Evolutionary conservation across 1,140 invertebrate species (phyloP).

Genomic region (Caenorhabditis brenneri): DNA sequence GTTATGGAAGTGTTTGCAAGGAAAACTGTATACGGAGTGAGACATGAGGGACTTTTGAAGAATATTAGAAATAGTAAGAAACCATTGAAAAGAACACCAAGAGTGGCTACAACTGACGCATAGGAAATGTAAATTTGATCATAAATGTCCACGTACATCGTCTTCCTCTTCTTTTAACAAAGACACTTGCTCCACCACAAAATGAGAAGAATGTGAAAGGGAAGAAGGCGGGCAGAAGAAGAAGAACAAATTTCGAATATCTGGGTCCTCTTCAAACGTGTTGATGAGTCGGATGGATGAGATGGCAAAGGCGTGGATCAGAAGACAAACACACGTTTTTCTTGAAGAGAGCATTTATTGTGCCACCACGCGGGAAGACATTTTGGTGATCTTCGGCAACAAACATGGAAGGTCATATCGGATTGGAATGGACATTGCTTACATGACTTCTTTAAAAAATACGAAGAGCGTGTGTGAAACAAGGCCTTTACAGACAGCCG

Average conservation of each 20-base stretch:
- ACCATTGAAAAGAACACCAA: background rate
- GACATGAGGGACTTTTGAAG: conserved; percentile 14
- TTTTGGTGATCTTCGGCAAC: background rate
- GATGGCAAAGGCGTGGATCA: background rate
- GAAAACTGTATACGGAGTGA: conserved; percentile 13
- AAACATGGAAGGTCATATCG: background rate
- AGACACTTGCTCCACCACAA: background rate
- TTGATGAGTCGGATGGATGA: background rate
- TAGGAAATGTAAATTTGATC: conserved; percentile 34
- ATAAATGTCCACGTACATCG: conserved; percentile 35
- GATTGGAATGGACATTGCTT: background rate
- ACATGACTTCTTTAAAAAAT: too few species aligned
- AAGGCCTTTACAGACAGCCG: too few species aligned
- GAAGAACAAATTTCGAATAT: conserved; percentile 9
- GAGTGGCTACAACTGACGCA: background rate
- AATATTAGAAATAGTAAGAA: conserved; percentile 17
- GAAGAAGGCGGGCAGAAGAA: background rate
- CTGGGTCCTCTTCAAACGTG: conserved; percentile 26
- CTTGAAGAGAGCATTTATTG: conserved; percentile 5
- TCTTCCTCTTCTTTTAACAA: too few species aligned
- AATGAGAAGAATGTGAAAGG: background rate
- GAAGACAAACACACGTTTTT: conserved; percentile 23
- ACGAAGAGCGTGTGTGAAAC: too few species aligned
- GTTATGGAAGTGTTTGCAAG: conserved; percentile 9
- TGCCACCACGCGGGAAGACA: background rate